Percentiles rank a stretch among this genome's conserved stretches.
Evolutionary conservation across 2,888 invertebrate genomes (phyloP).

Genomic region (Aricia artaxerxes): DNA sequence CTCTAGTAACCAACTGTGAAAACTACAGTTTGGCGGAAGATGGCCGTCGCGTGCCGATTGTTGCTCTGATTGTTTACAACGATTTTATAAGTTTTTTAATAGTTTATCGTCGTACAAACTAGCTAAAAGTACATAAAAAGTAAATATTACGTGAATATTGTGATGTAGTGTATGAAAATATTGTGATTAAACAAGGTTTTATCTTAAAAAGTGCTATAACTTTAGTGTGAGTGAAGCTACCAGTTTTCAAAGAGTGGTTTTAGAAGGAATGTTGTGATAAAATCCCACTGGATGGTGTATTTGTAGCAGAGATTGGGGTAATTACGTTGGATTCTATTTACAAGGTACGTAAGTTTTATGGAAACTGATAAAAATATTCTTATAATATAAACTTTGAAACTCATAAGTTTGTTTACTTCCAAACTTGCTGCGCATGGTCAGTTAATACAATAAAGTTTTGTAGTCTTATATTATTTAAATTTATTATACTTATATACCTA

Average conservation of each 20-base stretch:
- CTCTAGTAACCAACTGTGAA: conserved; percentile 63
- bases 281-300: conserved; percentile 71
- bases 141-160: conserved; percentile 44
- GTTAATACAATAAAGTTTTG: conserved; percentile 48
- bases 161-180: conserved; percentile 50
- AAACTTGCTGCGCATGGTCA: conserved; percentile 69
- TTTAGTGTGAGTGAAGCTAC: conserved; percentile 65
- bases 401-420: conserved; percentile 70
- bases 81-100: conserved; percentile 68
- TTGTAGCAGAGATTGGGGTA: conserved; percentile 55
- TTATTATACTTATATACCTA: background rate
- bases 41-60: conserved; percentile 76
- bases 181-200: conserved; percentile 57
- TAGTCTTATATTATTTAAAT: conserved; percentile 25
- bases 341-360: conserved; percentile 58
- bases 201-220: conserved; percentile 67
- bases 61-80: conserved; percentile 74
- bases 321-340: conserved; percentile 50
- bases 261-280: conserved; percentile 72
- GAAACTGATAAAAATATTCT: conserved; percentile 36
- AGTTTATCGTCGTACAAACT: conserved; percentile 51
- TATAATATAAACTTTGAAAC: conserved; percentile 57
- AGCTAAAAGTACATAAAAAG: conserved; percentile 55
- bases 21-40: conserved; percentile 74
- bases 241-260: conserved; percentile 71